These are phyloP conservation scores for Eutrigla gurnardus DNA, from an alignment of 2,797 vertebrate genomes.

Conservation along the genomic window DNA sequence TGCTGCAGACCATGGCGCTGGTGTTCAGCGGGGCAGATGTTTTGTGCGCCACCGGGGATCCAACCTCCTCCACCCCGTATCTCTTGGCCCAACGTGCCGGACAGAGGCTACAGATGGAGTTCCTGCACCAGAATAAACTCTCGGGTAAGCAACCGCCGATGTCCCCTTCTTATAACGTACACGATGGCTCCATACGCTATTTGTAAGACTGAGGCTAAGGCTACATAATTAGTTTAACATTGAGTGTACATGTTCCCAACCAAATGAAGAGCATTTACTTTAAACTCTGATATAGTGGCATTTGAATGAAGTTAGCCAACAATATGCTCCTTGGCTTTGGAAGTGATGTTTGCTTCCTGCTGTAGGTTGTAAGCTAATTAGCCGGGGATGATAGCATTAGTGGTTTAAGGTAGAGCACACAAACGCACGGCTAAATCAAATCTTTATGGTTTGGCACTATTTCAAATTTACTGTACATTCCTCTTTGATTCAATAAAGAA, in stretches of 20 bases:
- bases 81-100: constrained; percentile 92
- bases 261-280: neutral
- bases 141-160: constrained; percentile 82
- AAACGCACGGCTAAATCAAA: neutral
- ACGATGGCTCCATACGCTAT: neutral
- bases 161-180: accelerated
- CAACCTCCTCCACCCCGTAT: constrained; percentile 90
- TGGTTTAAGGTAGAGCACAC: neutral
- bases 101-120: constrained; percentile 96
- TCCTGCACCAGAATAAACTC: constrained; percentile 95
- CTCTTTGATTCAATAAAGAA: neutral
- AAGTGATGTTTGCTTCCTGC: neutral
- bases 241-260: neutral
- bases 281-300: neutral
- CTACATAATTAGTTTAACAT: neutral
- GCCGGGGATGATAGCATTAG: neutral
- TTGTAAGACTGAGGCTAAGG: neutral
- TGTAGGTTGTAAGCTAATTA: neutral
- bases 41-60: constrained; percentile 94
- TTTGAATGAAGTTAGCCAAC: neutral
- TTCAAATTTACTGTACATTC: neutral
- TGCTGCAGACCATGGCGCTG: constrained; percentile 91
- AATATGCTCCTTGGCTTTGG: neutral
- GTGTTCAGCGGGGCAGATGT: constrained; percentile 95
- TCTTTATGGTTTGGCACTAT: neutral